These are phyloP conservation scores for Amphilophus citrinellus DNA, from an alignment of 2,113 vertebrate genomes.

Conservation along the genomic window DNA sequence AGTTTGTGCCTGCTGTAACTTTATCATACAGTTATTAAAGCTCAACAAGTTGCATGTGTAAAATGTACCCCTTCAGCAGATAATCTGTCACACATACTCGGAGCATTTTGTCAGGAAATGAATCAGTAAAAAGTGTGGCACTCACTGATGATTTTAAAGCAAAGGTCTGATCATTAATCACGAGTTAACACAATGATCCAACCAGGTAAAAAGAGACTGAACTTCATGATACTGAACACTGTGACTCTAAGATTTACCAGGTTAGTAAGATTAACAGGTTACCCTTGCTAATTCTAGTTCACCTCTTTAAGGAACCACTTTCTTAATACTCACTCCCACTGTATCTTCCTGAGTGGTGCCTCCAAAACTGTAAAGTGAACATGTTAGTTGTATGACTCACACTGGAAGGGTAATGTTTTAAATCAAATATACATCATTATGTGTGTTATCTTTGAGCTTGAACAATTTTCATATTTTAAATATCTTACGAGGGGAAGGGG, in stretches of 20 bases:
- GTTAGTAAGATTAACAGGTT: neutral
- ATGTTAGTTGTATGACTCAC: neutral
- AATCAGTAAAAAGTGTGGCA: no score
- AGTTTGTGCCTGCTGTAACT: no score
- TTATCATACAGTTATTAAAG: no score
- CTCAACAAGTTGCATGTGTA: no score
- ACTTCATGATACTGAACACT: neutral
- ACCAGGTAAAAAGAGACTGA: neutral
- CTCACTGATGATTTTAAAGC: no score
- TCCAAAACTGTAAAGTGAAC: neutral
- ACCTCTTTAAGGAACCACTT: neutral
- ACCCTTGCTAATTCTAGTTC: neutral
- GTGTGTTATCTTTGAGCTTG: neutral
- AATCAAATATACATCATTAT: fast-evolving
- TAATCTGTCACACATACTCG: no score
- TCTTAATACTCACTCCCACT: fast-evolving
- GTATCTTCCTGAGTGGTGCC: neutral
- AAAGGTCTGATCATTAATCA: no score
- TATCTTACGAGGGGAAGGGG: no score
- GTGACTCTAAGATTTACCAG: no score
- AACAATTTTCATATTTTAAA: no score
- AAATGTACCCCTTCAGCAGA: no score
- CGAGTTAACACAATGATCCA: neutral
- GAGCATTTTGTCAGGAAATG: no score
- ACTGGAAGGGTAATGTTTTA: fast-evolving